Percentiles rank a stretch among this genome's conserved stretches.
phyloP scores from a whole-genome alignment of 2,113 vertebrate genomes.

The Cariama cristata region DNA sequence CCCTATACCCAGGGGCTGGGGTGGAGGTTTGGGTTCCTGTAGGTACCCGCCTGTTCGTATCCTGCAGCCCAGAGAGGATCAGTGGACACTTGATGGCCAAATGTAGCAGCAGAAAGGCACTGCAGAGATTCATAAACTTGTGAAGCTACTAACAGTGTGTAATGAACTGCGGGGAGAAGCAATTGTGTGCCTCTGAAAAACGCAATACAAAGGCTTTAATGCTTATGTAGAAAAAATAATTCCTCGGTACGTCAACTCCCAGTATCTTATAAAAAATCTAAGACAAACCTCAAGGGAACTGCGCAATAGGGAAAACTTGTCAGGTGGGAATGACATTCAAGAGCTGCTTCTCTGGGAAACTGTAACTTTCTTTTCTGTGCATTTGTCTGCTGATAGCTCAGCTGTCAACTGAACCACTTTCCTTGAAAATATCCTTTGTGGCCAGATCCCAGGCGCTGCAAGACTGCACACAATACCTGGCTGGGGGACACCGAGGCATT shows the following conservation, averaged over 20 bases:
- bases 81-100: neutral
- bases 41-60: accelerated
- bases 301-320: accelerated
- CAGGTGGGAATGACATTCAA: neutral
- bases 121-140: neutral
- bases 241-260: neutral
- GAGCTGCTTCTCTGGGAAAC: neutral
- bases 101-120: neutral
- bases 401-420: neutral
- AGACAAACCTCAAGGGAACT: neutral
- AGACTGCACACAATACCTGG: accelerated
- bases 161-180: neutral
- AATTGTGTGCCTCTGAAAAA: neutral
- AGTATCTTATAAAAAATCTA: neutral
- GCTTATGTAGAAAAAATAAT: neutral
- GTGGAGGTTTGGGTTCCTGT: neutral
- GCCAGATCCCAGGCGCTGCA: accelerated
- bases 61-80: neutral
- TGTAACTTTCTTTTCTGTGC: neutral
- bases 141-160: neutral
- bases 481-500: neutral
- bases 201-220: neutral
- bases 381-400: neutral
- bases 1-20: neutral
- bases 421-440: neutral